Evolutionary conservation across 2,113 vertebrate species (phyloP).

Genomic region (Saguinus midas): DNA sequence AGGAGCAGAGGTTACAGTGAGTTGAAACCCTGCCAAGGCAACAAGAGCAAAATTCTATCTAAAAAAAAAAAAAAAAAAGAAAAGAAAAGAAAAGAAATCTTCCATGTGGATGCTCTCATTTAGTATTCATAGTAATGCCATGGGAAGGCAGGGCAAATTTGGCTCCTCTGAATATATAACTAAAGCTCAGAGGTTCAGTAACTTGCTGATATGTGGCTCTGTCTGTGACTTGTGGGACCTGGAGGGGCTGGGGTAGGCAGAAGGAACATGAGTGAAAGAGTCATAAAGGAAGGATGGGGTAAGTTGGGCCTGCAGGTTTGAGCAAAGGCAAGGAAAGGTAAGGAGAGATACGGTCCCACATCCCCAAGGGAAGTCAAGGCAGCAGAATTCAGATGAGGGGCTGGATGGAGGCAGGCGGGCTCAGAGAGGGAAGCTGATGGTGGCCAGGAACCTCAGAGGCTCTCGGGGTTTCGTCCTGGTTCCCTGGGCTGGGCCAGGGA

Average conservation of each 20-base stretch:
- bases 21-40: too few relatives aligned
- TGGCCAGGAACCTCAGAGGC: not conserved
- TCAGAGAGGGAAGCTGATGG: not conserved
- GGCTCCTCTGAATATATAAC: not conserved
- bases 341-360: not conserved
- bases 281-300: not conserved
- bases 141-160: too few relatives aligned
- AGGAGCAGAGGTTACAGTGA: too few relatives aligned
- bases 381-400: not conserved
- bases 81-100: not conserved
- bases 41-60: too few relatives aligned
- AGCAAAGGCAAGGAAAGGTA: not conserved
- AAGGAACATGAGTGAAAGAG: not conserved
- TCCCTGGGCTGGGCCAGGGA: not conserved
- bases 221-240: not conserved
- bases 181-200: not conserved
- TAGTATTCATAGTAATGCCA: rapidly evolving
- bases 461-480: not conserved
- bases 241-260: not conserved
- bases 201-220: not conserved
- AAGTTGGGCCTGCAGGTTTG: not conserved
- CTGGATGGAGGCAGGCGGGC: rapidly evolving
- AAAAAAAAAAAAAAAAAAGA: too few relatives aligned
- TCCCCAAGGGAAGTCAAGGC: not conserved
- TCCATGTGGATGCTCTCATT: not conserved